Evolutionary conservation across 2,888 invertebrate genomes (phyloP).

Genomic region (Ceramica pisi): DNA sequence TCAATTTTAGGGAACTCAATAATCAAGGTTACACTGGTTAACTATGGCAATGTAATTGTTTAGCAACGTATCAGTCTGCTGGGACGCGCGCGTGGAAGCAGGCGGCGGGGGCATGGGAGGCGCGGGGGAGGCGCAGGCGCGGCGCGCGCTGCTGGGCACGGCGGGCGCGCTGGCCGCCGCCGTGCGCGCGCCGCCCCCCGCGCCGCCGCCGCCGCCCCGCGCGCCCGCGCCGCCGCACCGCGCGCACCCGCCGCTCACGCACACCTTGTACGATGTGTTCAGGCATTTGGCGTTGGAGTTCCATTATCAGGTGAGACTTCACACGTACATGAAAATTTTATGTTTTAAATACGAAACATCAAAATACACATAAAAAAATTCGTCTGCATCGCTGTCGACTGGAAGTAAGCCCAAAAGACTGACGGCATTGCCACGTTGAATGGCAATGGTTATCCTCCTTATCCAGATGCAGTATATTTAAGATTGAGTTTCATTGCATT

Average conservation of each 20-base stretch:
- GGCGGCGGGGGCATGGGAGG: constrained; percentile 95
- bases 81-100: constrained; percentile 93
- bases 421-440: too few species aligned
- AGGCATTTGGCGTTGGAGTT: constrained; percentile 89
- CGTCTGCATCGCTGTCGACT: too few species aligned
- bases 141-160: constrained; percentile 93
- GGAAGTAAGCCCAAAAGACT: too few species aligned
- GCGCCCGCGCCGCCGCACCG: constrained; percentile 67
- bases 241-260: constrained; percentile 81
- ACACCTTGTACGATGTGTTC: constrained; percentile 86
- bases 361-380: too few species aligned
- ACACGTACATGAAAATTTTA: too few species aligned
- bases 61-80: constrained; percentile 84
- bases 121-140: constrained; percentile 94
- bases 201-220: constrained; percentile 60
- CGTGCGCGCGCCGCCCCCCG: constrained; percentile 77
- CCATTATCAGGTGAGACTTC: constrained; percentile 82
- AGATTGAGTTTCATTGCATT: too few species aligned
- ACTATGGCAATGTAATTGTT: not conserved
- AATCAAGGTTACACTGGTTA: too few species aligned
- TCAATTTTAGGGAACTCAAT: too few species aligned
- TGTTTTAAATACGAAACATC: too few species aligned
- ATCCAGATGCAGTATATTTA: too few species aligned
- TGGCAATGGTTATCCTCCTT: too few species aligned
- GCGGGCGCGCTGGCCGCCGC: constrained; percentile 89